phyloP scores from a whole-genome alignment of 2,888 invertebrate genomes.

The Drosophila stalkeri region DNA sequence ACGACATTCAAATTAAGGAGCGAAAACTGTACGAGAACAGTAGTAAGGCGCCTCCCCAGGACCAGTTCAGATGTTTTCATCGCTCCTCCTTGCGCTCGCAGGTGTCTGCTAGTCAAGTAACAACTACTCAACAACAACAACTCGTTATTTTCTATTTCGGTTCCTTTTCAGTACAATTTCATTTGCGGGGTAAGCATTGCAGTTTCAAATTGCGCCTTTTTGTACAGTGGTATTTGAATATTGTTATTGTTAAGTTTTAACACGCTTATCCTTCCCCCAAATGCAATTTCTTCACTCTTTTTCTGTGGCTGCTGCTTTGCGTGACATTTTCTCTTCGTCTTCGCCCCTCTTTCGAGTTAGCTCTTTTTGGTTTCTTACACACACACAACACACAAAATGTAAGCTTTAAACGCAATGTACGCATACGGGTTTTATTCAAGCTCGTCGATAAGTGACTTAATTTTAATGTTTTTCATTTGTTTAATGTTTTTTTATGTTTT shows the following conservation, averaged over 20 bases:
- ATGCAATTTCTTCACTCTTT: conserved; percentile 78
- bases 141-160: conserved; percentile 50
- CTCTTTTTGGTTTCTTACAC: conserved; percentile 57
- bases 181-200: conserved; percentile 45
- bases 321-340: conserved; percentile 80
- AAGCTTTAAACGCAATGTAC: conserved; percentile 33
- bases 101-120: conserved; percentile 73
- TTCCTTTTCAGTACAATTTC: conserved; percentile 40
- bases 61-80: conserved; percentile 66
- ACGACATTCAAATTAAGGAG: conserved; percentile 80
- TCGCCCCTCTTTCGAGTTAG: conserved; percentile 63
- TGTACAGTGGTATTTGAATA: conserved; percentile 43
- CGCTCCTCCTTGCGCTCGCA: conserved; percentile 66
- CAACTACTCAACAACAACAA: conserved; percentile 57
- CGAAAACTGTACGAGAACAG: conserved; percentile 50
- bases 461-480: conserved; percentile 68
- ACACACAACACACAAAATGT: conserved; percentile 43
- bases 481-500: conserved; percentile 78
- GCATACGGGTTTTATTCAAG: conserved; percentile 42
- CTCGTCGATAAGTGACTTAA: conserved; percentile 39
- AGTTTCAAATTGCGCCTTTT: conserved; percentile 54
- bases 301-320: conserved; percentile 77
- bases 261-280: conserved; percentile 59
- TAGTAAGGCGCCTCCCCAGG: conserved; percentile 61
- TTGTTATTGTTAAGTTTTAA: conserved; percentile 67